Base-by-base conservation (phyloP, 2,888 invertebrate genomes). In the Xestia sexstrigata region DNA sequence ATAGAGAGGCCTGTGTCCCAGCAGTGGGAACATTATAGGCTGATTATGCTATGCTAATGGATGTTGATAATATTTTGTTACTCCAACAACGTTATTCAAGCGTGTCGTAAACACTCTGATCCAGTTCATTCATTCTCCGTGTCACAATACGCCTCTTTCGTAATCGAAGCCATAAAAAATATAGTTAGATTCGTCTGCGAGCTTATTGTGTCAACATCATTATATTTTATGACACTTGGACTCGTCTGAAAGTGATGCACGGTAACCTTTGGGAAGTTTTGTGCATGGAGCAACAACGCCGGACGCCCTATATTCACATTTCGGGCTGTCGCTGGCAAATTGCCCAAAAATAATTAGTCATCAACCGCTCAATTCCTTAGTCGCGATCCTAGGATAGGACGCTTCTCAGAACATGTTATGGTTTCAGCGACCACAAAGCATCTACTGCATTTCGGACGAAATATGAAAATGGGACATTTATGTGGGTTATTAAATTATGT, bases 341-440 rank as follows among this genome's bases (percentile, higher is more conserved):
- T 92, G 95, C 96, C 96, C 92, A 92, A 94, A 95, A 94, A 94
- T 95, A 95, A 95, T 96, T 95, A 95, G 95, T 95, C 95, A 95
- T 93, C 94, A 89, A 91, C 88, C 87, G 76, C 87, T 86, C 87
- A 87, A 88, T 89, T 88, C 91, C 90, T 91, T 90, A 91, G 90
- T 81, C 70, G 81, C 90, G 88, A 88, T 91, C 90, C 92, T 93
- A 93, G 91, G 90, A 92, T 92, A 92, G 88, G 89, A 90, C 79
- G 86, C 81, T 93, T 93, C 93, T 91, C 45, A 89, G 93, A 94
- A 94, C 76, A 72, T 88, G 73, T 87, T 87, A 87, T 87, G 83
- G 81, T 89, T 91, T 90, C 81, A 83, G 76, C 83, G 69, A 74
- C 74, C 78, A 85, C 82, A 79, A 81, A 84, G 75, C 76, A 71